Evolutionary conservation across 2,888 invertebrate species (phyloP).

Genomic region (Camptogramma bilineatum): DNA sequence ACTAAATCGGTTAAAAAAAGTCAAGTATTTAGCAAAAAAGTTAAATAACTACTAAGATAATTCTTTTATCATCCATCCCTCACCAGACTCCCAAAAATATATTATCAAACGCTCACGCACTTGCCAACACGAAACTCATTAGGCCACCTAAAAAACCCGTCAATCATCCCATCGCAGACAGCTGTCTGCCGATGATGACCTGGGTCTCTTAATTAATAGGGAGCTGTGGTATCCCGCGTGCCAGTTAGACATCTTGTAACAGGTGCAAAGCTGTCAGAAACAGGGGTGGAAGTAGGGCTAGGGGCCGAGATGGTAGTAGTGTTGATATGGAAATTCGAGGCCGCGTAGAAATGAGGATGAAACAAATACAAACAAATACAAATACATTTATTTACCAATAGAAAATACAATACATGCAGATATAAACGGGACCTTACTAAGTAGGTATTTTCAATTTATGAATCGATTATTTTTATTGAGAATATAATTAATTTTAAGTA

Average conservation of each 20-base stretch:
- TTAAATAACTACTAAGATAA: background rate
- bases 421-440: too few species aligned
- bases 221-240: constrained; percentile 51
- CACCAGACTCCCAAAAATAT: background rate
- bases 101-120: constrained; percentile 8
- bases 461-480: too few species aligned
- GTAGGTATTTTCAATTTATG: too few species aligned
- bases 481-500: too few species aligned
- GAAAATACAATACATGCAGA: too few species aligned
- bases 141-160: constrained; percentile 52
- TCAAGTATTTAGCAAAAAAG: background rate
- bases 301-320: background rate
- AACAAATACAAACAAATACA: too few species aligned
- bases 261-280: constrained; percentile 34
- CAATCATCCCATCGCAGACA: constrained; percentile 70
- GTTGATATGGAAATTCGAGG: background rate
- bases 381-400: too few species aligned
- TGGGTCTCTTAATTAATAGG: constrained; percentile 77
- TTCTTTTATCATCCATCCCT: background rate
- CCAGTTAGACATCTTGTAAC: constrained; percentile 42
- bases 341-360: background rate
- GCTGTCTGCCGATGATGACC: constrained; percentile 77
- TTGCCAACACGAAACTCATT: constrained; percentile 33
- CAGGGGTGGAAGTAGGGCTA: background rate
- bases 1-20: too few species aligned